These are phyloP conservation scores for Heteractis magnifica DNA, from an alignment of 92 coral and sea anemone genomes.

Conservation along the genomic window DNA sequence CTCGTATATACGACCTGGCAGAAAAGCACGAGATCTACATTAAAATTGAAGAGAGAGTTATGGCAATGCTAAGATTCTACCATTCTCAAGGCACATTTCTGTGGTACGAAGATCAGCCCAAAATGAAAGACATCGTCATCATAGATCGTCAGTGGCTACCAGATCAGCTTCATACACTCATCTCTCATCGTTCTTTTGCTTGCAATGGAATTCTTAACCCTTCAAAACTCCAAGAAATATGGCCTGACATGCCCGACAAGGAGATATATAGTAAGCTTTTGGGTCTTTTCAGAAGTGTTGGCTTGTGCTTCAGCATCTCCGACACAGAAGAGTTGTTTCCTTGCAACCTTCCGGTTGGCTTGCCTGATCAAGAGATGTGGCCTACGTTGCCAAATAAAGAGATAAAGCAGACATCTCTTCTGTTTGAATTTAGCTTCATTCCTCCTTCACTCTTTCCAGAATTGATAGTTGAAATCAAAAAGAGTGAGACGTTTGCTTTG, in stretches of 20 bases:
- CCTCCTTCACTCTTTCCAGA: slow-evolving; percentile 2
- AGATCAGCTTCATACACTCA: neutral
- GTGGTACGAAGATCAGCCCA: slow-evolving; percentile 44
- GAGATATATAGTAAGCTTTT: neutral
- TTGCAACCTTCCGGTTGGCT: neutral
- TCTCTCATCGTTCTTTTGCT: no score
- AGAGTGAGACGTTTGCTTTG: neutral
- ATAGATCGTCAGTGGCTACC: slow-evolving; percentile 43
- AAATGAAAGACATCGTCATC: slow-evolving; percentile 29
- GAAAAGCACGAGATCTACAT: no score
- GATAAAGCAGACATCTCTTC: neutral
- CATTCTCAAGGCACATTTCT: slow-evolving; percentile 34
- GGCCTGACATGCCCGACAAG: neutral
- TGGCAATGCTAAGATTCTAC: neutral
- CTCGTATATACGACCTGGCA: no score
- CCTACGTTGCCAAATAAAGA: neutral
- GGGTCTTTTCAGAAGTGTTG: neutral
- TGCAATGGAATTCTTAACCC: neutral
- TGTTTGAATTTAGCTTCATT: neutral
- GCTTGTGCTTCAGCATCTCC: neutral
- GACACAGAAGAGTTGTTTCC: neutral
- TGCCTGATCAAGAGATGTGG: no score
- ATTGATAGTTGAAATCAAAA: neutral
- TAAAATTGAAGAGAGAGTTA: neutral
- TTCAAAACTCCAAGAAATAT: neutral